These are phyloP conservation scores for Dreissena polymorpha DNA, from an alignment of 1,140 invertebrate genomes.

Conservation along the genomic window DNA sequence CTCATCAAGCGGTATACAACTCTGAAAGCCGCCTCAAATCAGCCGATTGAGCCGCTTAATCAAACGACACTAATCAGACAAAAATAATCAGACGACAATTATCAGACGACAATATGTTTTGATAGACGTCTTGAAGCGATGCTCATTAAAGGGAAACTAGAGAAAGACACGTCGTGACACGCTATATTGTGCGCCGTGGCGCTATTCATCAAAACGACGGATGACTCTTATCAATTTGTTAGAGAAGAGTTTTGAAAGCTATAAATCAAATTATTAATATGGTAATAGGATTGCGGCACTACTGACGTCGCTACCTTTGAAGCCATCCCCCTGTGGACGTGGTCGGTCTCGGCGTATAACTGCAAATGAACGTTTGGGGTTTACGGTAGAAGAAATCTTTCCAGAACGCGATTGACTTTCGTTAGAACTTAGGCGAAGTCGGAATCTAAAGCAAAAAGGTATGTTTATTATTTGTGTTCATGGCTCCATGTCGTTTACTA, in stretches of 20 bases:
- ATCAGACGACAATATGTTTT: not conserved
- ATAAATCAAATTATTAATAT: slow-evolving; percentile 9
- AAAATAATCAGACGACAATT: too few species aligned
- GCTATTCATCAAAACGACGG: slow-evolving; percentile 1
- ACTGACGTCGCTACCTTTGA: not conserved
- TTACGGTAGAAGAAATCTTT: not conserved
- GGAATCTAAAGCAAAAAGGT: not conserved
- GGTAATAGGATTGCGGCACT: not conserved
- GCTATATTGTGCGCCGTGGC: not conserved
- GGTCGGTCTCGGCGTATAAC: not conserved
- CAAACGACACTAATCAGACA: too few species aligned
- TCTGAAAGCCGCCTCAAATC: too few species aligned
- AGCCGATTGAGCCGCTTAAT: too few species aligned
- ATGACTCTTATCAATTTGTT: not conserved
- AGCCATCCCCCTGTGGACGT: not conserved
- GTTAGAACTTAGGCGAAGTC: not conserved
- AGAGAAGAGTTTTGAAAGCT: not conserved
- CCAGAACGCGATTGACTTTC: not conserved
- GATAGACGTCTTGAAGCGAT: not conserved
- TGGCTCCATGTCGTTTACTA: too few species aligned
- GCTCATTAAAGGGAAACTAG: not conserved
- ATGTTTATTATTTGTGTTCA: too few species aligned
- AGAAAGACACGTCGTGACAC: not conserved
- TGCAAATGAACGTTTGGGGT: not conserved
- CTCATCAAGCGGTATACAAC: too few species aligned